These are phyloP conservation scores for Dasypus novemcinctus DNA, from an alignment of 2,113 vertebrate genomes.

Conservation along the genomic window DNA sequence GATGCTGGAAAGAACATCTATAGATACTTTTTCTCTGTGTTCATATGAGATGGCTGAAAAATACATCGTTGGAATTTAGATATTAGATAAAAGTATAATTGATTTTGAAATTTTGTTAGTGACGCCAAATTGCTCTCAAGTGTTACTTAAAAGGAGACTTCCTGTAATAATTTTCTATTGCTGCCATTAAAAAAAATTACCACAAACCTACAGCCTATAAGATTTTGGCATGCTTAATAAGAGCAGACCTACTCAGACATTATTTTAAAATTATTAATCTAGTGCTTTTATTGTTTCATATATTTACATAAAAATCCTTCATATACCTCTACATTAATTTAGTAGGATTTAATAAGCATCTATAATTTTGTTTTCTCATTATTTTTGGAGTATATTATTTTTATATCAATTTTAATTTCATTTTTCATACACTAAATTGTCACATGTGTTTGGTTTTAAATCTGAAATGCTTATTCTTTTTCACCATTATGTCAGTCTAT, in stretches of 20 bases:
- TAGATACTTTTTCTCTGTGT: neutral
- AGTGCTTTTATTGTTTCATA: neutral
- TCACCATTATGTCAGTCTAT: neutral
- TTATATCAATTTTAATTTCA: neutral
- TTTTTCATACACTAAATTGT: neutral
- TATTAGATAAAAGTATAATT: neutral
- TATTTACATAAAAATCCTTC: neutral
- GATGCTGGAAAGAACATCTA: neutral
- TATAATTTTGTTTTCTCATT: neutral
- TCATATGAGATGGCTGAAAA: neutral
- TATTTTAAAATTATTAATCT: neutral
- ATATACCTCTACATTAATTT: neutral
- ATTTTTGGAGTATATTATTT: neutral
- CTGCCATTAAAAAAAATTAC: neutral
- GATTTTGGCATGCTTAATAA: neutral
- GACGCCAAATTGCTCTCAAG: neutral
- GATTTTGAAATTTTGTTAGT: neutral
- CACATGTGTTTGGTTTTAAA: neutral
- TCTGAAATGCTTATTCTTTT: neutral
- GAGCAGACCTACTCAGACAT: neutral
- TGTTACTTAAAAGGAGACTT: neutral
- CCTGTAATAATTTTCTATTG: neutral
- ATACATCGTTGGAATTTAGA: neutral
- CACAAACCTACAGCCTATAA: neutral
- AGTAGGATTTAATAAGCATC: neutral